A percentile compares a stretch with the other conserved stretches of the same genome.
phyloP scores from a whole-genome alignment of 2,113 vertebrate species.

The Halcyon malimbica region DNA sequence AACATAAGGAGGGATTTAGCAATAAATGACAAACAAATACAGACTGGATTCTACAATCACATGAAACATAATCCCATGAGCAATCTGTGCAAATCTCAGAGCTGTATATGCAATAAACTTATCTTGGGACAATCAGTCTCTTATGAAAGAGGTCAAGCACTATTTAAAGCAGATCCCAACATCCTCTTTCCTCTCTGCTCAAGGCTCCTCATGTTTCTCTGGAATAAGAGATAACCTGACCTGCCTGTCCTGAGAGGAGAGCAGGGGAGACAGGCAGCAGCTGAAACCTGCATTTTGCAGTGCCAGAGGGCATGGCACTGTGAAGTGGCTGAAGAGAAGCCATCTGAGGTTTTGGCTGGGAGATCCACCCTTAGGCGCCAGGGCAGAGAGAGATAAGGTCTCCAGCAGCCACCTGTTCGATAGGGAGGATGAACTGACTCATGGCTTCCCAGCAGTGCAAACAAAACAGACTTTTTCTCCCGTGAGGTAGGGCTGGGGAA shows the following conservation, averaged over 20 bases:
- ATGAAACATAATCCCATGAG: conserved; percentile 57
- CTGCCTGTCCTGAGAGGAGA: neutral
- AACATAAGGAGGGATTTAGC: conserved; percentile 21
- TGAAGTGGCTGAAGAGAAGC: neutral
- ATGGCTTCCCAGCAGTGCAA: neutral
- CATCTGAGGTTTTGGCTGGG: neutral
- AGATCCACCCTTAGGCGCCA: neutral
- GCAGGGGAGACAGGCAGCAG: neutral
- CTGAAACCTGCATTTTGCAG: neutral
- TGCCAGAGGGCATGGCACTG: neutral
- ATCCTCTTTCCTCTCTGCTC: neutral
- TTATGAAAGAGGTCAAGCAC: conserved; percentile 55
- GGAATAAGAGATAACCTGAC: neutral
- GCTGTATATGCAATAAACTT: conserved; percentile 37
- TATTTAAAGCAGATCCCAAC: conserved; percentile 20
- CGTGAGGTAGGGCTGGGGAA: neutral
- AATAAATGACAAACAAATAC: conserved; percentile 39
- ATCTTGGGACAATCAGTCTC: conserved; percentile 21
- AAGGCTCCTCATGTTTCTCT: neutral
- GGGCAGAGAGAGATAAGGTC: neutral
- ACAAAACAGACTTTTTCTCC: neutral
- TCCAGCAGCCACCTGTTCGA: neutral
- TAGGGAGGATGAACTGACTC: neutral
- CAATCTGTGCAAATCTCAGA: conserved; percentile 50
- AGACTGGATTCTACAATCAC: conserved; percentile 29